A percentile compares a stretch with the other conserved stretches of the same genome.
These are phyloP conservation scores for Amphipoea oculea DNA, from an alignment of 2,888 invertebrate species.

Conservation along the genomic window DNA sequence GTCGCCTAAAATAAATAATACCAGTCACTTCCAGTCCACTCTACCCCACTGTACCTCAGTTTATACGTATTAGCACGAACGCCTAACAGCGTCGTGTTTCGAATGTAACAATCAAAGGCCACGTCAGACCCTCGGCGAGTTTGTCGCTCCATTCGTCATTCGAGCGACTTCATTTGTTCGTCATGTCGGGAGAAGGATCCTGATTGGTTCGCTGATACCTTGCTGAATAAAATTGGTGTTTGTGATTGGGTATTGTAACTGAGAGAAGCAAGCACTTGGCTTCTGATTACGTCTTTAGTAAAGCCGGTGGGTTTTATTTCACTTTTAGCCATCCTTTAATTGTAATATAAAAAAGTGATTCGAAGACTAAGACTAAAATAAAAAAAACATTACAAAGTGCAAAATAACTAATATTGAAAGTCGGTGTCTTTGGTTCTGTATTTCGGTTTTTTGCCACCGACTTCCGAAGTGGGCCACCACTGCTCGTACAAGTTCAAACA, in stretches of 20 bases:
- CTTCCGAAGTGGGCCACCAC: too few species aligned
- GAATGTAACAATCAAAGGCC: slow-evolving; percentile 76
- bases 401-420: too few species aligned
- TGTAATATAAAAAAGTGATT: neutral
- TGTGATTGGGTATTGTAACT: slow-evolving; percentile 13
- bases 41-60: slow-evolving; percentile 40
- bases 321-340: neutral
- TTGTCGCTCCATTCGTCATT: slow-evolving; percentile 76
- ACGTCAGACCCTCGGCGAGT: slow-evolving; percentile 69
- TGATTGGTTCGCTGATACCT: slow-evolving; percentile 29
- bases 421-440: too few species aligned
- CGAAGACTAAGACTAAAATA: neutral
- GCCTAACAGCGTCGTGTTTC: slow-evolving; percentile 64
- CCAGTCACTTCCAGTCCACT: slow-evolving; percentile 45
- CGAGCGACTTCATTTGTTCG: slow-evolving; percentile 65
- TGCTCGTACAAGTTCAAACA: too few species aligned
- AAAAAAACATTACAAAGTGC: too few species aligned
- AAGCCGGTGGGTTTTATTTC: neutral
- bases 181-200: slow-evolving; percentile 17
- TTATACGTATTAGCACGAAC: slow-evolving; percentile 62
- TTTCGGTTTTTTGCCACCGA: too few species aligned
- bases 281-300: neutral
- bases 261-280: neutral
- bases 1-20: neutral
- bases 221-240: slow-evolving; percentile 12